phyloP scores from a whole-genome alignment of 2,888 invertebrate genomes.

The Prenolepis imparis region DNA sequence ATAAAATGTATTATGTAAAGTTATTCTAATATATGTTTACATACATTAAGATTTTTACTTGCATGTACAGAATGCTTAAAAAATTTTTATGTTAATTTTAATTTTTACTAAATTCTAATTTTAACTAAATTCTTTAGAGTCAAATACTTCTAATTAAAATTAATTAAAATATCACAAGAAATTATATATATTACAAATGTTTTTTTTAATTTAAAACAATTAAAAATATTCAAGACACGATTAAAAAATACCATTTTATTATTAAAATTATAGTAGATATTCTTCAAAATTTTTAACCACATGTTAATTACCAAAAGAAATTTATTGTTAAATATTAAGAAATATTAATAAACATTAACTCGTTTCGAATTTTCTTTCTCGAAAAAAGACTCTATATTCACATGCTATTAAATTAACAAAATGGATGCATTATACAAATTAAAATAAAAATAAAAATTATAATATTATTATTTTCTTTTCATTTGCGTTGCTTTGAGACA shows the following conservation, averaged over 20 bases:
- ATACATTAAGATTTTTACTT: not conserved
- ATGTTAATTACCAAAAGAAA: not conserved
- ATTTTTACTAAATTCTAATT: no score
- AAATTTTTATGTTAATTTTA: not conserved
- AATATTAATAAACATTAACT: not conserved
- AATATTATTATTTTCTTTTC: not conserved
- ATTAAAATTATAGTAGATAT: not conserved
- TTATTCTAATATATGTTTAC: not conserved
- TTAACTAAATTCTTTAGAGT: not conserved
- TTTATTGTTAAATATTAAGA: not conserved
- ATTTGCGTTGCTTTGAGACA: not conserved
- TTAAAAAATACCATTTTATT: no score
- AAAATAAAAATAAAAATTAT: not conserved
- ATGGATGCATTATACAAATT: not conserved
- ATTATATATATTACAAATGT: no score
- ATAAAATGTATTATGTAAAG: not conserved
- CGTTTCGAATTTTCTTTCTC: not conserved
- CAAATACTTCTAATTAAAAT: no score
- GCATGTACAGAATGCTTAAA: not conserved
- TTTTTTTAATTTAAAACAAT: no score
- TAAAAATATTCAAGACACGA: no score
- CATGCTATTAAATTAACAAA: not conserved
- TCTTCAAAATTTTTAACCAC: not conserved
- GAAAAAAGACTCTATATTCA: not conserved
- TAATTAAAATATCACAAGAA: no score